Evolutionary conservation across 2,113 vertebrate species (phyloP).

Genomic region (Anas platyrhynchos): DNA sequence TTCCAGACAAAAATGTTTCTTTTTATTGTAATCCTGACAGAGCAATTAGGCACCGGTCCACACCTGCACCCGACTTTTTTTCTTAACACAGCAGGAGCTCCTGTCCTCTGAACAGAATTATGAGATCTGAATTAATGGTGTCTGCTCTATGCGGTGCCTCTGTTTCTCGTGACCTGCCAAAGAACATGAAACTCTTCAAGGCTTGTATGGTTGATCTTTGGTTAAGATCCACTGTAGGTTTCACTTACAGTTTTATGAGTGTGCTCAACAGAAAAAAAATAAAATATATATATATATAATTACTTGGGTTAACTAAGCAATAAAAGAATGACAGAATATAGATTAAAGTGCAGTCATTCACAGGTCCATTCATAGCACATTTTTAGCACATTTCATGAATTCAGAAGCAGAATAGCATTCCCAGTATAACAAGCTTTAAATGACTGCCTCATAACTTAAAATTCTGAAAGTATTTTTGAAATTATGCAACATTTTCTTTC

Average conservation of each 20-base stretch:
- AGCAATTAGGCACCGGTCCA: conserved; percentile 56
- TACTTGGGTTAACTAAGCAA: conserved; percentile 25
- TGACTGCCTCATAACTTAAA: not conserved
- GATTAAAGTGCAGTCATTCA: not conserved
- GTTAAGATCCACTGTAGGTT: conserved; percentile 2
- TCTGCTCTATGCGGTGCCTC: not conserved
- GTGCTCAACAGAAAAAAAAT: not conserved
- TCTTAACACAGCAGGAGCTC: conserved; percentile 27
- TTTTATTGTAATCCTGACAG: conserved; percentile 64
- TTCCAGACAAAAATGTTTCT: conserved; percentile 52
- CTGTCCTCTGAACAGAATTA: conserved; percentile 13
- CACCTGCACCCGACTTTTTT: conserved; percentile 32
- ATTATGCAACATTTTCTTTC: not conserved
- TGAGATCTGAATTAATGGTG: conserved; percentile 16
- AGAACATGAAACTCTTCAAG: conserved; percentile 27
- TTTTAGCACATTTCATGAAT: not conserved
- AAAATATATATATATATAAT: no score
- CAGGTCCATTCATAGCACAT: not conserved
- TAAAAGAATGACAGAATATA: not conserved
- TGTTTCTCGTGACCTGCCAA: conserved; percentile 17
- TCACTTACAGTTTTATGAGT: not conserved
- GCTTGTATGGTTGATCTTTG: not conserved
- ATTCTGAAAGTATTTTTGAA: not conserved
- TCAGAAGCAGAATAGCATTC: not conserved
- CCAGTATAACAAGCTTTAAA: not conserved